Evolutionary conservation across 2,888 invertebrate genomes (phyloP), one percentile per base, ranked within the genome.

Genomic region (Dasysyrphus albostriatus): DNA sequence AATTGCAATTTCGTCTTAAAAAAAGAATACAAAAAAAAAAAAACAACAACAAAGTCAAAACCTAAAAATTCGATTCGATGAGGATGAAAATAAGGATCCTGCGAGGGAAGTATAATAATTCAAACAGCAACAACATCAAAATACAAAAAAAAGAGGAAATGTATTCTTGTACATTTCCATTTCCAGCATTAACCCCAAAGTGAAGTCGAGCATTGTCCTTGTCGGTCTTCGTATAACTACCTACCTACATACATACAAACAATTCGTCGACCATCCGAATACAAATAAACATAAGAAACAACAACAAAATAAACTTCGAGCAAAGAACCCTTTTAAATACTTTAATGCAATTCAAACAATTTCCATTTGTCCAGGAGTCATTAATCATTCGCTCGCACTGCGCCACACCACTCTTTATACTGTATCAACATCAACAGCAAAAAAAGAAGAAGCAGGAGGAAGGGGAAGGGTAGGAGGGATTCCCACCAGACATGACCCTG

Each of bases 341-440:
- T 91, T 91, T 90, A 91, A 91, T 91, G 91, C 90, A 91, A 91
- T 91, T 91, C 91, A 90, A 91, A 91, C 91, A 91, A 92, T 92
- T 92, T 92, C 91, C 91, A 92, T 92, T 92, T 92, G 92, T 92
- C 92, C 91, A 89, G 90, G 88, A 90, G 89, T 89, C 92, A 92
- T 92, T 92, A 92, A 92, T 92, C 91, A 92, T 92, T 91, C 89
- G 67, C 76, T 76, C 80, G 72, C 80, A 83, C 72, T 70, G 70
- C 67, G 47, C 56, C 69, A 63, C 74, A 80, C 73, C 61, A 69
- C 74, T 70, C 76, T 44, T 24, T 2, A 24, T 24, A 49, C 69
- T 42, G 37, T 32, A 29, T 54, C 51, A 51, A 54, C 29, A 32
- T 0, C 1, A 32, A 29, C 6, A 67, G 14, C 34, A 19, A 37